Conservation (phyloP, 2,888 invertebrate species). For the Drosophila incognita region DNA sequence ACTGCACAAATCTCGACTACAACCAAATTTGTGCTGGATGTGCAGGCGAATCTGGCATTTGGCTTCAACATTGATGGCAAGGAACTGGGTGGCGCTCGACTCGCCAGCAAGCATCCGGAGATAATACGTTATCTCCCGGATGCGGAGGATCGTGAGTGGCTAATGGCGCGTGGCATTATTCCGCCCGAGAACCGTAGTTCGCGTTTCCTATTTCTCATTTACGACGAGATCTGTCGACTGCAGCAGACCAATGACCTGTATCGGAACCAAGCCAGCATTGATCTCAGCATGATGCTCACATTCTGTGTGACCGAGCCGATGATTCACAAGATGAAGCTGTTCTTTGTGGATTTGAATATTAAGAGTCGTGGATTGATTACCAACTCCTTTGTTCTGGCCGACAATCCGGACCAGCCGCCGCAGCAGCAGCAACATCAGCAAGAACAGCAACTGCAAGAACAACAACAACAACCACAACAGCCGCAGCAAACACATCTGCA, state of each 20-base stretch:
- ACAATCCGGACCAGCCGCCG: conserved; percentile 33
- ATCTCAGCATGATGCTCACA: conserved; percentile 82
- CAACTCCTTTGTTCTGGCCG: conserved; percentile 80
- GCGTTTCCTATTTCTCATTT: conserved; percentile 87
- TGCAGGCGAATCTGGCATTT: conserved; percentile 84
- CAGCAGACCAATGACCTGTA: conserved; percentile 87
- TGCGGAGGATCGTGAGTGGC: conserved; percentile 88
- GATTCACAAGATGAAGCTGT: conserved; percentile 87
- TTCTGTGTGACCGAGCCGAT: conserved; percentile 88
- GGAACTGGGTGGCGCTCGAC: conserved; percentile 84
- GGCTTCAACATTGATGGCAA: conserved; percentile 85
- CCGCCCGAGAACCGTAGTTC: conserved; percentile 87
- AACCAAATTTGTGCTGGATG: conserved; percentile 88
- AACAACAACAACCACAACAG: conserved; percentile 5
- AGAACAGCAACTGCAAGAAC: conserved; percentile 49
- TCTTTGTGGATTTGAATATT: conserved; percentile 84
- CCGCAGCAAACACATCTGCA: conserved; percentile 4
- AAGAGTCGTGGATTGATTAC: conserved; percentile 84
- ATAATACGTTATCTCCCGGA: conserved; percentile 88
- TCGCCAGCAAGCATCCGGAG: conserved; percentile 89
- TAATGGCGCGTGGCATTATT: conserved; percentile 87
- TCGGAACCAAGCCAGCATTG: conserved; percentile 83
- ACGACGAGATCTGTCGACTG: conserved; percentile 87
- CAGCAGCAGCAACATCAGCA: conserved; percentile 46
- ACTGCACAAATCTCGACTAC: conserved; percentile 86